Percentiles rank a stretch among this genome's conserved stretches.
Conservation (phyloP, 2,888 invertebrate species). For the Cephus pygmeus region DNA sequence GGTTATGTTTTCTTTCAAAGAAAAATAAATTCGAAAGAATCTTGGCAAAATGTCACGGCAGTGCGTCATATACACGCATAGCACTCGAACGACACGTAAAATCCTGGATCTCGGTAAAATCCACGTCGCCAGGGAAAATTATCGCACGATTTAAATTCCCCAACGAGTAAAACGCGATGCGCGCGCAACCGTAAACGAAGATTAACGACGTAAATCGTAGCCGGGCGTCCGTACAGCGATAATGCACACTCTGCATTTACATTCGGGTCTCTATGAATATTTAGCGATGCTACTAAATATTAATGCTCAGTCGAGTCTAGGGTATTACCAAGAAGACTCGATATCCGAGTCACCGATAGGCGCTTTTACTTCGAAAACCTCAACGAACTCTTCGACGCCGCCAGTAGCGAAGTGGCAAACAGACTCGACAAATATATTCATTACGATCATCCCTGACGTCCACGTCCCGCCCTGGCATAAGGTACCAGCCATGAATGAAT, state of each 20-base stretch:
- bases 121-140: conserved; percentile 17
- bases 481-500: background rate
- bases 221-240: background rate
- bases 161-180: conserved; percentile 21
- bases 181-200: background rate
- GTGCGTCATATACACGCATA: background rate
- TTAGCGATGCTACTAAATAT: conserved; percentile 24
- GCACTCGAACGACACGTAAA: background rate
- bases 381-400: background rate
- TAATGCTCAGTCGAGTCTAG: background rate
- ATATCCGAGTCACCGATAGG: background rate
- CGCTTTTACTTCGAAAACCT: background rate
- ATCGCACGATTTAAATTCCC: conserved; percentile 43
- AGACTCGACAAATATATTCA: background rate
- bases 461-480: background rate
- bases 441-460: background rate
- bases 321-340: background rate
- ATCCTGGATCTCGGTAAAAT: background rate
- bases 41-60: background rate
- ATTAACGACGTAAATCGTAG: background rate
- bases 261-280: conserved; percentile 43
- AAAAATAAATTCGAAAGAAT: background rate
- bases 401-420: background rate
- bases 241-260: conserved; percentile 37
- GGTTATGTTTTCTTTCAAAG: background rate